Evolutionary conservation across 2,113 vertebrate species (phyloP), one percentile per base, ranked within the genome.

Genomic region (Oreotrochilus melanogaster): DNA sequence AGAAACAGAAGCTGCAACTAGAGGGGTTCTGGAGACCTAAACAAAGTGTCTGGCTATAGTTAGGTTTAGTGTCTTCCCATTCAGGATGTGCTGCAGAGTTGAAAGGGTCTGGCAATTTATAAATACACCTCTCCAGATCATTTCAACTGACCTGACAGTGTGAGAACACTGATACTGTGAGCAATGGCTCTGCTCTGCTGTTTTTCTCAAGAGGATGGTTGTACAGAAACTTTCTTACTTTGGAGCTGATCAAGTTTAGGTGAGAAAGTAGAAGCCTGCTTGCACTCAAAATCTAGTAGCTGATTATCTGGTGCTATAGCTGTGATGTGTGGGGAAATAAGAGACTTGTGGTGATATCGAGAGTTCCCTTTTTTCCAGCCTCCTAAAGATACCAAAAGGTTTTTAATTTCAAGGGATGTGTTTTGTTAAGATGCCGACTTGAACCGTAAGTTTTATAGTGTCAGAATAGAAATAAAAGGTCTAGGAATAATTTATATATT

Each of bases 161-260:
- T 28, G 31, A 51, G 43, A 73, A 31, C 15, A 8, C 10, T 5
- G 42, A 8, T 11, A 7, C 33, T 17, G 22, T 24, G 33, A 66
- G 31, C 28, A 14, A 3, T 33, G 48, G 6, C 23, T 51, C 45
- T 66, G 22, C 39, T 56, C 37, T 1, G 0, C 6, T 0, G 1
- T n/a, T 39, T 65, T 33, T 10, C 18, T 60, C 2, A 1, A 14
- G 18, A 62, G 42, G 21, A 27, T 47, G 33, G 12, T 45, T 66
- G 24, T 62, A 57, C 19, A 25, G 50, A 16, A 72, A 28, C 31
- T 42, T 30, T 11, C 33, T 28, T n/a, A 7, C 53, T 56, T 57
- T 4, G 74, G 23, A 79, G 42, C 12, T 12, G 18, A 37, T 31
- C 7, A 62, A 62, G 17, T 39, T 45, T 51, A 39, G 30, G n/a